These are phyloP conservation scores for Leptopilina myrica DNA, from an alignment of 2,888 invertebrate species.

Conservation along the genomic window DNA sequence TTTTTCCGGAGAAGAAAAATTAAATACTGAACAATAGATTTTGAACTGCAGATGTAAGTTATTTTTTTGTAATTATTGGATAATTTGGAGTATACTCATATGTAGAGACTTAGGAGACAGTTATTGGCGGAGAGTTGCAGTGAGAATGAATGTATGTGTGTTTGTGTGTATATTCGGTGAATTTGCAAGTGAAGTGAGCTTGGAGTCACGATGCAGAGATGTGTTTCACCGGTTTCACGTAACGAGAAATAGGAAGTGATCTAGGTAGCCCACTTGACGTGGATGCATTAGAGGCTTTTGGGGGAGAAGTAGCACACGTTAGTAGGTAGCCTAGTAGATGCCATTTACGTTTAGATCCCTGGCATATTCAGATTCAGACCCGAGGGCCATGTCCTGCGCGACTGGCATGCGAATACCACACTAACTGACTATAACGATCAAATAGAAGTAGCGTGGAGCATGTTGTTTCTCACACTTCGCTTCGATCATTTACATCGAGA, in stretches of 20 bases:
- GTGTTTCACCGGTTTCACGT: constrained; percentile 28
- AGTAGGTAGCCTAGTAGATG: constrained; percentile 33
- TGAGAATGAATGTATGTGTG: too few relatives aligned
- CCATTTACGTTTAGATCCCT: constrained; percentile 37
- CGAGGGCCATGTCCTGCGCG: constrained; percentile 47
- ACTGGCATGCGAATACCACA: constrained; percentile 56
- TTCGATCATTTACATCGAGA: constrained; percentile 34
- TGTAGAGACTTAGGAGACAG: background rate
- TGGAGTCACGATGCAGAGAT: constrained; percentile 23
- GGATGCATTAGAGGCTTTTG: constrained; percentile 31
- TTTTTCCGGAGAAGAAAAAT: too few relatives aligned
- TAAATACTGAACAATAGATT: too few relatives aligned
- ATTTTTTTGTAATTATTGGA: too few relatives aligned
- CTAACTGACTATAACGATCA: constrained; percentile 57
- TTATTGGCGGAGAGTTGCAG: background rate
- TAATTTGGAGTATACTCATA: too few relatives aligned
- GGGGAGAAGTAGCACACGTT: constrained; percentile 28
- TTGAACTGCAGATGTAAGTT: too few relatives aligned
- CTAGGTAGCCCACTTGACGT: constrained; percentile 8
- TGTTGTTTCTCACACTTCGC: constrained; percentile 48
- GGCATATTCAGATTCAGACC: constrained; percentile 30
- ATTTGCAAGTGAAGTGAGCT: constrained; percentile 20
- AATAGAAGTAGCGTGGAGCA: constrained; percentile 50
- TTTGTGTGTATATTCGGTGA: constrained; percentile 6
- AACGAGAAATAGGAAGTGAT: constrained; percentile 32